These are phyloP conservation scores for Takifugu flavidus DNA, from an alignment of 2,113 vertebrate genomes.

Conservation along the genomic window DNA sequence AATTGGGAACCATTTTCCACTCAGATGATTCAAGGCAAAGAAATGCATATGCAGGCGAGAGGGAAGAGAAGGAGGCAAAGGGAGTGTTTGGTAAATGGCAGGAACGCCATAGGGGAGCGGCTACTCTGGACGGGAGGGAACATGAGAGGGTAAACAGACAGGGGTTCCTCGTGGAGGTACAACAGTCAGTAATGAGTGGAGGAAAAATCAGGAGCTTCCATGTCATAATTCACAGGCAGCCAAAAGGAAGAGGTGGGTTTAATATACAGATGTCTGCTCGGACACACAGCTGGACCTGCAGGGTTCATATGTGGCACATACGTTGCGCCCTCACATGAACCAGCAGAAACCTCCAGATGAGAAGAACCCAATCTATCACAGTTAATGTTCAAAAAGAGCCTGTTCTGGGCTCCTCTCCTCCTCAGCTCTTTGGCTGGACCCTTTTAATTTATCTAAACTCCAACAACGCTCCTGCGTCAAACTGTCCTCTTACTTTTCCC, in stretches of 20 bases:
- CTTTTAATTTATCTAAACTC: conserved; percentile 65
- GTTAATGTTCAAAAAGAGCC: too few species aligned
- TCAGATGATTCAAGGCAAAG: conserved; percentile 72
- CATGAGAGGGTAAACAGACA: conserved; percentile 24
- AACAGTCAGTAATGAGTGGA: conserved; percentile 38
- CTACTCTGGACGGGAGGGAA: conserved; percentile 35
- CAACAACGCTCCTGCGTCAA: conserved; percentile 70
- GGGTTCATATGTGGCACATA: background rate
- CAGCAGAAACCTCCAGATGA: too few species aligned
- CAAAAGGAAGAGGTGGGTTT: conserved; percentile 32
- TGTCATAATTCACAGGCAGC: conserved; percentile 38
- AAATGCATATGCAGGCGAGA: conserved; percentile 45
- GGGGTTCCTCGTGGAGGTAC: conserved; percentile 9
- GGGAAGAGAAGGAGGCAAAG: conserved; percentile 22
- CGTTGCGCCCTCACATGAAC: background rate
- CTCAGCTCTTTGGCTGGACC: conserved; percentile 51
- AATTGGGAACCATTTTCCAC: conserved; percentile 65
- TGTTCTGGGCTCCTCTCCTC: conserved; percentile 15
- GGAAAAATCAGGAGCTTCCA: conserved; percentile 54
- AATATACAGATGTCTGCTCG: conserved; percentile 48
- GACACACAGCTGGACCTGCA: conserved; percentile 38
- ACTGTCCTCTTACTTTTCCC: conserved; percentile 55
- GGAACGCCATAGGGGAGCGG: conserved; percentile 43
- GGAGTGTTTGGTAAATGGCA: conserved; percentile 73
- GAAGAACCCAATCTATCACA: too few species aligned